phyloP scores from a whole-genome alignment of 2,888 invertebrate species.

The Dryadula phaetusa region DNA sequence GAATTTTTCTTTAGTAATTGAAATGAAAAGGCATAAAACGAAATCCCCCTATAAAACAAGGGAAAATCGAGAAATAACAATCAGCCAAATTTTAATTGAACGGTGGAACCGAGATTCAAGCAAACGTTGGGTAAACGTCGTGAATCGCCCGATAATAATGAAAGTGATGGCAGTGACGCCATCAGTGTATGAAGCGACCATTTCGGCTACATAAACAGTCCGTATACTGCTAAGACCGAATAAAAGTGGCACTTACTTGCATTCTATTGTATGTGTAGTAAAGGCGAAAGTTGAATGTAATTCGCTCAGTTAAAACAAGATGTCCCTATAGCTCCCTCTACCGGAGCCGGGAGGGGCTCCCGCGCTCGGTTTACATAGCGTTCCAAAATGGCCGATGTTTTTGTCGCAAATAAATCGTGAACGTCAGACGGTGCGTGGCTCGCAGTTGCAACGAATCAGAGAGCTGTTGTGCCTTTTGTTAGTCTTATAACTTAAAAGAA shows the following conservation, averaged over 20 bases:
- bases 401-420: constrained; percentile 51
- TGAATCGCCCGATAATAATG: constrained; percentile 85
- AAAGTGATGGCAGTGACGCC: constrained; percentile 82
- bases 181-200: constrained; percentile 83
- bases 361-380: constrained; percentile 69
- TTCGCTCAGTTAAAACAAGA: constrained; percentile 52
- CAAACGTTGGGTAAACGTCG: constrained; percentile 79
- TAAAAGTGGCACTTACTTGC: constrained; percentile 47
- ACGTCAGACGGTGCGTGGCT: constrained; percentile 27
- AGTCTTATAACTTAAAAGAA: neutral
- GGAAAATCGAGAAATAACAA: constrained; percentile 67
- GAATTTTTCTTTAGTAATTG: constrained; percentile 18
- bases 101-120: constrained; percentile 74
- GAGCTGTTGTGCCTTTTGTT: constrained; percentile 17
- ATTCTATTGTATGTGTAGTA: constrained; percentile 48
- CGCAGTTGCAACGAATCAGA: constrained; percentile 18
- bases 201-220: constrained; percentile 85
- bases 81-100: constrained; percentile 77
- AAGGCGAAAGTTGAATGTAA: constrained; percentile 51
- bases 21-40: constrained; percentile 43
- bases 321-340: constrained; percentile 65
- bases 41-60: constrained; percentile 23
- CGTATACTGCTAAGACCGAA: constrained; percentile 69
- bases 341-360: constrained; percentile 66
- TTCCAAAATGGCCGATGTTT: constrained; percentile 79